Percentiles rank a stretch among this genome's conserved stretches.
Evolutionary conservation across 2,888 invertebrate genomes (phyloP).

Genomic region (Odontocolon sp.): DNA sequence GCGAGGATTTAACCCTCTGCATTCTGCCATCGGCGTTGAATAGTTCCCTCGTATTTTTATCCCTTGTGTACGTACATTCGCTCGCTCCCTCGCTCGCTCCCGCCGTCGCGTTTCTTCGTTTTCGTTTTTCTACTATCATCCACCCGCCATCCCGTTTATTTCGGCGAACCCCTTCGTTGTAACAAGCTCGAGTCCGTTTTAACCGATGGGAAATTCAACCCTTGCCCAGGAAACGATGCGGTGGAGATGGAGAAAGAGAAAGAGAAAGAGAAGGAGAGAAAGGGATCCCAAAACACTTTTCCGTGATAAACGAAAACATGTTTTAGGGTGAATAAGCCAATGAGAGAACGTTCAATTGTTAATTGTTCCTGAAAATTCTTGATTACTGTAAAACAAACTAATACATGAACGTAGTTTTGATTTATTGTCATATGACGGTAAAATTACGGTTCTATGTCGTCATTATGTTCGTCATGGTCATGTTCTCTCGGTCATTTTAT

Average conservation of each 20-base stretch:
- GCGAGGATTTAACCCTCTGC: constrained; percentile 38
- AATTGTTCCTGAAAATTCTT: too few species aligned
- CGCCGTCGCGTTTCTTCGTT: too few species aligned
- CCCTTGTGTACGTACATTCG: not conserved
- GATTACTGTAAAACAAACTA: too few species aligned
- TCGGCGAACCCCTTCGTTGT: not conserved
- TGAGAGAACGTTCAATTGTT: too few species aligned
- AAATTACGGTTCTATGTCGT: too few species aligned
- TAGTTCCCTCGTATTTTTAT: constrained; percentile 35
- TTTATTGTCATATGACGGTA: too few species aligned
- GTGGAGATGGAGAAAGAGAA: not conserved
- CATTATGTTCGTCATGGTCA: too few species aligned
- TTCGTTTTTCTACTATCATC: constrained; percentile 17
- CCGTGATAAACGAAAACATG: not conserved
- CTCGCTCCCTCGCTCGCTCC: constrained; percentile 9
- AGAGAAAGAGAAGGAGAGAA: not conserved
- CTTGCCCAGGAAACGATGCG: not conserved
- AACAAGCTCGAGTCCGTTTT: not conserved
- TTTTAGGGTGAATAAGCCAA: too few species aligned
- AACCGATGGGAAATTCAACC: not conserved
- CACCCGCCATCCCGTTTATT: not conserved
- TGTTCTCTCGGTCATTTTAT: too few species aligned
- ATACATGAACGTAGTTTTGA: too few species aligned
- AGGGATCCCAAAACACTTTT: not conserved
- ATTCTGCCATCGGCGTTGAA: constrained; percentile 24